Percentiles rank a stretch among this genome's conserved stretches.
Conservation (phyloP, 35 echinoderm and acorn worm species). For the Holothuria glaberrima region DNA sequence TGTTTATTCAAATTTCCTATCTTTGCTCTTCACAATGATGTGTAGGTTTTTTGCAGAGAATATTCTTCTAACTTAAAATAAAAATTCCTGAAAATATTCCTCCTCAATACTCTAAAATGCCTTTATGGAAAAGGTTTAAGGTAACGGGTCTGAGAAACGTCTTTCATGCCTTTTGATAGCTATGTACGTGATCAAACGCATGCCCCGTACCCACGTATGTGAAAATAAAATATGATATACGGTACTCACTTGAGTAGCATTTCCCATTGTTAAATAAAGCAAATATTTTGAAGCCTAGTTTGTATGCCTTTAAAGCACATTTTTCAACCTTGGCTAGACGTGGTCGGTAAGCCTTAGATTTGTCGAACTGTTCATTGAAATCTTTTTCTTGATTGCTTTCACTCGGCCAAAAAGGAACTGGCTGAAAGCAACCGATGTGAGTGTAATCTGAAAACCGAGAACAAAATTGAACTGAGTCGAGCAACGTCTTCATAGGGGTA, state of each 20-base stretch:
- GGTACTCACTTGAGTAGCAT: constrained; percentile 15
- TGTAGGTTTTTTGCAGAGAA: too few relatives aligned
- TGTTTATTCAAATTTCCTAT: too few relatives aligned
- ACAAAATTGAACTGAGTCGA: not conserved
- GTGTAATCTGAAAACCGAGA: not conserved
- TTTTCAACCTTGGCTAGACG: constrained; percentile 11
- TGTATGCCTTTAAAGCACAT: not conserved
- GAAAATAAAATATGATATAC: not conserved
- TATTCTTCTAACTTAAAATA: too few relatives aligned
- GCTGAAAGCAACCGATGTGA: not conserved
- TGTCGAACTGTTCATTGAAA: constrained; percentile 18
- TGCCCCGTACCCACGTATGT: too few relatives aligned
- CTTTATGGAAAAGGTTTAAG: too few relatives aligned
- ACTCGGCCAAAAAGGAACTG: not conserved
- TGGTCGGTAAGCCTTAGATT: not conserved
- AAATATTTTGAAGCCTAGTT: constrained; percentile 10
- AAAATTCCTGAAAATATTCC: too few relatives aligned
- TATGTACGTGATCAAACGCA: too few relatives aligned
- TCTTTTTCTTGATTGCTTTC: constrained; percentile 15
- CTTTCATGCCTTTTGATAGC: too few relatives aligned
- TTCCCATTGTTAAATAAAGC: not conserved
- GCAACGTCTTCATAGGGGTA: too few relatives aligned
- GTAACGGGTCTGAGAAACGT: too few relatives aligned
- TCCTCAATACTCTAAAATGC: too few relatives aligned
- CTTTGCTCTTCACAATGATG: too few relatives aligned